Percentiles rank a stretch among this genome's conserved stretches.
Conservation (phyloP, 2,113 vertebrate genomes). For the Kobus ellipsiprymnus region DNA sequence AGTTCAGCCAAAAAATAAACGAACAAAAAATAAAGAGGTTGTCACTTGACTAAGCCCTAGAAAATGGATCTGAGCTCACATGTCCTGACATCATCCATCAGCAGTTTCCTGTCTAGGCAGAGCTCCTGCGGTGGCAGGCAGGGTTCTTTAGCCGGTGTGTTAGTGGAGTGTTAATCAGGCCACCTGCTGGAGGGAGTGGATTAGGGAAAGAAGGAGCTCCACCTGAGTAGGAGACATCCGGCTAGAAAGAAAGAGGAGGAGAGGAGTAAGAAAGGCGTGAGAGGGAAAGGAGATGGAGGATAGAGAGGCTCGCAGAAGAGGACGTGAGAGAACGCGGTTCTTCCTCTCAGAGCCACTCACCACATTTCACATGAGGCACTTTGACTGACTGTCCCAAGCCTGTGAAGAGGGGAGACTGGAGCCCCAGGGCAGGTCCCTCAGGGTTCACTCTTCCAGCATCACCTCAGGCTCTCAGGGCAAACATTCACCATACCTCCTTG, state of each 20-base stretch:
- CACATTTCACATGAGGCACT: background rate
- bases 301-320: background rate
- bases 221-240: background rate
- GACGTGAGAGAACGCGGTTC: background rate
- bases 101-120: background rate
- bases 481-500: background rate
- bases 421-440: background rate
- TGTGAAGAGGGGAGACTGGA: background rate
- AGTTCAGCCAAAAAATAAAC: background rate
- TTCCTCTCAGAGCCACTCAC: background rate
- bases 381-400: background rate
- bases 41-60: background rate
- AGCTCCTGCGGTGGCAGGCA: background rate
- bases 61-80: background rate
- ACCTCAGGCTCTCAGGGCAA: background rate
- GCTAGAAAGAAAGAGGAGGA: background rate
- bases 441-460: background rate
- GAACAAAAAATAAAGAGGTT: background rate
- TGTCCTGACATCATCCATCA: background rate
- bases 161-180: background rate
- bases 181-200: background rate
- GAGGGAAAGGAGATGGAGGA: background rate
- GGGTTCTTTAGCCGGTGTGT: background rate
- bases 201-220: background rate
- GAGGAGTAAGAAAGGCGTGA: background rate